Evolutionary conservation across 2,797 vertebrate genomes (phyloP).

Genomic region (Arnoldichthys spilopterus): DNA sequence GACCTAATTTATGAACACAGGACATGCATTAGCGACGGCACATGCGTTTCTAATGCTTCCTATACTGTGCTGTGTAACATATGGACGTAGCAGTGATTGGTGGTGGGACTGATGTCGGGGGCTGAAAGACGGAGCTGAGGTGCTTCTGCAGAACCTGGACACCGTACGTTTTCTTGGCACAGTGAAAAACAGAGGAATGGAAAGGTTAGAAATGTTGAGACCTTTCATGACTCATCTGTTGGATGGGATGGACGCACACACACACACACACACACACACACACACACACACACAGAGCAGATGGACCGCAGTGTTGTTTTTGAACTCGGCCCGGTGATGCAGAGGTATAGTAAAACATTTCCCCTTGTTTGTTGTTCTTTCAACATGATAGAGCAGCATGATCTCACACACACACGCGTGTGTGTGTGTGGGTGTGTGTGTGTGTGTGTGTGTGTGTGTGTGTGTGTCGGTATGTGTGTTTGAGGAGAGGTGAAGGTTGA

Average conservation of each 20-base stretch:
- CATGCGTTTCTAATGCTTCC: background rate
- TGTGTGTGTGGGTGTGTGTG: conserved; percentile 3
- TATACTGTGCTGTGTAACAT: background rate
- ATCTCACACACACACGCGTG: conserved; percentile 32
- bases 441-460: conserved; percentile 4
- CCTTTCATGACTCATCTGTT: conserved; percentile 32
- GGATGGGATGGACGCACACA: background rate
- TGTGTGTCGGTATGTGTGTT: too few relatives aligned
- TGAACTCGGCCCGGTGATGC: conserved; percentile 37
- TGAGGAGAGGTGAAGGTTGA: conserved; percentile 41
- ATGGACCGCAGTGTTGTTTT: conserved; percentile 51
- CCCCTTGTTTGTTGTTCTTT: conserved; percentile 61
- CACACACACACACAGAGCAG: conserved; percentile 11
- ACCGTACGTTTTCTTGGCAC: conserved; percentile 23
- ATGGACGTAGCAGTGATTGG: background rate
- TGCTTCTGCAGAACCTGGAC: background rate
- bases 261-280: conserved; percentile 13
- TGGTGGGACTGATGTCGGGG: background rate
- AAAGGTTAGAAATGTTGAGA: conserved; percentile 1
- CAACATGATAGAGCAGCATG: conserved; percentile 43
- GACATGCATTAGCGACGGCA: background rate
- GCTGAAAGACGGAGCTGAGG: background rate
- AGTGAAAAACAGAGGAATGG: conserved; percentile 8
- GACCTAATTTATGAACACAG: conserved; percentile 5
- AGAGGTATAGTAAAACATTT: conserved; percentile 60